Base-by-base conservation (phyloP, 1,140 invertebrate genomes). In the Melitaea cinxia region DNA sequence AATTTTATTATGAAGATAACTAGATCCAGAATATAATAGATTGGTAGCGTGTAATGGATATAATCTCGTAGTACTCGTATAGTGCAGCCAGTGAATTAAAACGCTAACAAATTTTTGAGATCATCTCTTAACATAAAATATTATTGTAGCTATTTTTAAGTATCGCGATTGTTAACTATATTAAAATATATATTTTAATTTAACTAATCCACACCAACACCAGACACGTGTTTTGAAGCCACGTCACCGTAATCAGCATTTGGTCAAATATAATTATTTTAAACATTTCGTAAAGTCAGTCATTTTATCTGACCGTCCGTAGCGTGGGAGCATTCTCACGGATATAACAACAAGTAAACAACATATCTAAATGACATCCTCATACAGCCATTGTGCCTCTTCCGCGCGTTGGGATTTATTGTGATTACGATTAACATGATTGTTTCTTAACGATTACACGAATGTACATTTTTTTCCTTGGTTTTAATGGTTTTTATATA, bases 271-370 rank as follows among this genome's bases (percentile, higher is more conserved):
- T n/a, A 35, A 35, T 7, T 7, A 35, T 35, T 35, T 2, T 7
- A 10, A 35, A 7, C 4, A 35, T 7, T 35, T 35, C 3, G 33
- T 35, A 1, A 35, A 35, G 12, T 35, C 6, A n/a, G 6, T n/a
- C 39, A 6, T 19, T 39, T 39, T 56, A 42, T 56, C 21, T 26
- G 21, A 23, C 12, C 21, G 17, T 39, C 53, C 15, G 70, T 50
- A 54, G 62, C 78, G 78, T 81, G 78, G 66, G 76, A 81, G 39
- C 47, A 33, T 77, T 81, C 80, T 72, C 80, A 82, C 80, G 77
- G 69, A 76, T 80, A 73, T 75, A 69, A 63, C 39, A 45, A 65
- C 42, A 72, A 58, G 49, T 56, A 76, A 67, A 71, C 73, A 53
- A 74, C 75, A 58, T 71, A n/a, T n/a, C n/a, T n/a, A 77, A 77